Conservation (phyloP, 2,888 invertebrate genomes). For the Trachelus iudaicus region DNA sequence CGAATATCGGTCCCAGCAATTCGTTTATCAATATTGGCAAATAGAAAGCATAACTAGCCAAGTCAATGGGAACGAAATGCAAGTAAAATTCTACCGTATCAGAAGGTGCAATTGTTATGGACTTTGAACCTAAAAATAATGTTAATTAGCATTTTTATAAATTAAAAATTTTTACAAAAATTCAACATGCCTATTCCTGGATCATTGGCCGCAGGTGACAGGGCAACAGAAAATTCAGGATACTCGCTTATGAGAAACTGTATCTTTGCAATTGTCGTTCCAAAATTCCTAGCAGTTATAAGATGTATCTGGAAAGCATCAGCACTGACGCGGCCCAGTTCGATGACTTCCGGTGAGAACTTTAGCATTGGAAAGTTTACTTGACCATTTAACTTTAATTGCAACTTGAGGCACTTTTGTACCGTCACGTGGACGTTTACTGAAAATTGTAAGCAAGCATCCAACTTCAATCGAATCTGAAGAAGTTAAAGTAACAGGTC, state of each 20-base stretch:
- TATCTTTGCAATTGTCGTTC: conserved; percentile 42
- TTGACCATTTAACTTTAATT: conserved; percentile 31
- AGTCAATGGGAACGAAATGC: conserved; percentile 63
- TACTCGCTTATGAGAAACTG: conserved; percentile 55
- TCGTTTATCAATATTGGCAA: conserved; percentile 72
- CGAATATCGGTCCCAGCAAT: conserved; percentile 69
- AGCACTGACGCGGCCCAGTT: conserved; percentile 66
- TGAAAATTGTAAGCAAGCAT: conserved; percentile 35
- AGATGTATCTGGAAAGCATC: conserved; percentile 49
- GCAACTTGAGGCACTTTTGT: conserved; percentile 31
- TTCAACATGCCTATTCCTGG: conserved; percentile 24
- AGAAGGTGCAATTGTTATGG: conserved; percentile 43
- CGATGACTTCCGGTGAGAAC: conserved; percentile 68
- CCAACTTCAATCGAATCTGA: conserved; percentile 36
- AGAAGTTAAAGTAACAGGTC: background rate
- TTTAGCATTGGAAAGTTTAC: conserved; percentile 64
- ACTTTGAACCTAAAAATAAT: conserved; percentile 12
- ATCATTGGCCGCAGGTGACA: conserved; percentile 18
- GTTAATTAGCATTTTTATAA: background rate
- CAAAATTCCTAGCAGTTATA: conserved; percentile 54
- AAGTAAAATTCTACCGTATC: conserved; percentile 54
- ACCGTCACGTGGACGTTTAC: conserved; percentile 29
- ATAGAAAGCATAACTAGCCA: conserved; percentile 69
- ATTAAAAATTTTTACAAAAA: background rate
- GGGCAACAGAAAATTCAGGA: conserved; percentile 57